Base-by-base conservation (phyloP, 2,797 vertebrate genomes). In the Serranus cabrilla region DNA sequence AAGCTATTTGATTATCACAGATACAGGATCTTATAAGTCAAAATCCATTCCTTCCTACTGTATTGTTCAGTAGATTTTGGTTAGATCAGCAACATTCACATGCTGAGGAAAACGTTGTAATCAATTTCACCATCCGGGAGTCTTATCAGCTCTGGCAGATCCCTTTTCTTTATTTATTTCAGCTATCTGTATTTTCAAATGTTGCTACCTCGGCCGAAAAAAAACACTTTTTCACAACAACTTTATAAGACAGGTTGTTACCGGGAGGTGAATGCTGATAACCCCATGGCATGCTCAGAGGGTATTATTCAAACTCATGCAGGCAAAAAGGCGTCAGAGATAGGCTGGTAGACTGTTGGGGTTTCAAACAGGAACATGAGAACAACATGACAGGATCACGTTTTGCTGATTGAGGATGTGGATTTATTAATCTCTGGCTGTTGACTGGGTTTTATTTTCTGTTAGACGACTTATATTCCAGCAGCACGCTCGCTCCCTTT, bases 71-170 rank as follows among this genome's bases (percentile, higher is more conserved):
- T 34, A 62, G 51, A 76, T 84, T 86, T 77, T 54, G 42, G 80
- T 87, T 50, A 70, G 72, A 92, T 93, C 92, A 91, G 89, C 91
- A 91, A 73, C 90, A 87, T 82, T 43, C 68, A 40, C 83, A 84
- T 52, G 71, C 82, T 81, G 80, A 80, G 81, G 72, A 81, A 90
- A 86, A 81, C 57, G 72, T 62, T 66, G 76, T 79, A 92, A 94
- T 95, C 93, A 94, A 72, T 93, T 83, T 89, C 80, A 91, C 72
- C 87, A 81, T 86, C 89, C 85, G 59, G 74, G 68, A 51, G 72
- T 83, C 89, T 94, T 94, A 95, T 95, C 94, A 81, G 64, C 83
- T 56, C 71, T 43, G 68, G 84, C 92, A 95, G 92, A 93, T 94
- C 78, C 85, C 47, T 46, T 71, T 84, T 76, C 55, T 71, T 81